Percentiles rank a stretch among this genome's conserved stretches.
These are phyloP conservation scores for Actinemys pallida DNA, from an alignment of 2,113 vertebrate species.

Conservation along the genomic window DNA sequence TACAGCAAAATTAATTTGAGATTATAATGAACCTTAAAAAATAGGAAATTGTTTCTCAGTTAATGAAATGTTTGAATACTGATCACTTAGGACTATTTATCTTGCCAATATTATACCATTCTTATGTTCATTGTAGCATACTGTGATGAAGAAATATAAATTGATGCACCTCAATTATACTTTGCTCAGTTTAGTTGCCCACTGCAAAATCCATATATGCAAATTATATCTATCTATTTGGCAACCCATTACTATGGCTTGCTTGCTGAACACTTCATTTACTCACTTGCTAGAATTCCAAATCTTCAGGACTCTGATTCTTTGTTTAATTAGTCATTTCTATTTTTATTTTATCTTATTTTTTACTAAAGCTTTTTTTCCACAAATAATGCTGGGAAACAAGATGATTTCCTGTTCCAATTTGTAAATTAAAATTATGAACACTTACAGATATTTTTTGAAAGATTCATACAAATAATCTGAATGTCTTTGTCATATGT, in stretches of 20 bases:
- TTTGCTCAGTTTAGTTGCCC: not conserved
- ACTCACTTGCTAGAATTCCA: not conserved
- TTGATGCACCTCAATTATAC: not conserved
- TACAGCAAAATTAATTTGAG: not conserved
- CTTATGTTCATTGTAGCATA: not conserved
- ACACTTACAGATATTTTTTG: not conserved
- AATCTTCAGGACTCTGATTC: not conserved
- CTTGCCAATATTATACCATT: not conserved
- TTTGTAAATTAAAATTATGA: not conserved
- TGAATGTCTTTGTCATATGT: not conserved
- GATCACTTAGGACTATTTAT: not conserved
- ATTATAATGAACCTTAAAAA: not conserved
- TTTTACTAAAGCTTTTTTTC: not conserved
- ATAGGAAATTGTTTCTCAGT: accelerated
- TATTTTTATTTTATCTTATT: not conserved
- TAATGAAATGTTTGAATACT: not conserved
- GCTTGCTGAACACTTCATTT: not conserved
- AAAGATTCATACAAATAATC: not conserved
- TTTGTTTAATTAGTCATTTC: not conserved
- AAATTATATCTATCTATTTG: not conserved
- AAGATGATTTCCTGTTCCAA: not conserved
- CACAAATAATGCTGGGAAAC: not conserved
- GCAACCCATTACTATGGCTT: not conserved
- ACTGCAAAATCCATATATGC: not conserved
- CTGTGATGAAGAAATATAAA: not conserved